These are phyloP conservation scores for Tuberolachnus salignus DNA, from an alignment of 2,888 invertebrate genomes.

Conservation along the genomic window DNA sequence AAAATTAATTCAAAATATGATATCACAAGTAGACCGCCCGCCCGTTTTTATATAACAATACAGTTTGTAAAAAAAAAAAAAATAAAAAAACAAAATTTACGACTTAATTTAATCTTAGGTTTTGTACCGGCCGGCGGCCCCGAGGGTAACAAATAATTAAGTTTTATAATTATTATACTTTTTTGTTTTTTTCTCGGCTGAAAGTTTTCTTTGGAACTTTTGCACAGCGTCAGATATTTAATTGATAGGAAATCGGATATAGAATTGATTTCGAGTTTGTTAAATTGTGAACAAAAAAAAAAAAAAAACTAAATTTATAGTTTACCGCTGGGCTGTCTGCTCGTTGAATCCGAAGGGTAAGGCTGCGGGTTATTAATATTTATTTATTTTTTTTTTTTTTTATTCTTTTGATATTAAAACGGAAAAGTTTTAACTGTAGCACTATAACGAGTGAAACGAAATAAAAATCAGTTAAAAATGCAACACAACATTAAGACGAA, in stretches of 20 bases:
- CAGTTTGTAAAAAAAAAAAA: not conserved
- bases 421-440: slow-evolving; percentile 25
- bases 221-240: not conserved
- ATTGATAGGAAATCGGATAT: not conserved
- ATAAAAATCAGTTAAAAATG: slow-evolving; percentile 4
- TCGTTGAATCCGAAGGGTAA: no score
- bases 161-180: not conserved
- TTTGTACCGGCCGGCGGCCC: not conserved
- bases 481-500: slow-evolving; percentile 5
- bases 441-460: not conserved
- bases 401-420: slow-evolving; percentile 23
- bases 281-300: not conserved
- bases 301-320: not conserved
- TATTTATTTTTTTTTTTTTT: not conserved
- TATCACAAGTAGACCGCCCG: no score
- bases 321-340: no score
- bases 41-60: not conserved
- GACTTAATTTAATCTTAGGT: not conserved
- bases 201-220: not conserved
- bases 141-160: not conserved
- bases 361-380: no score
- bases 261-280: not conserved
- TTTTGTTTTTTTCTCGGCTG: not conserved
- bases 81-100: not conserved
- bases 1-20: not conserved